Evolutionary conservation across 2,797 vertebrate species (phyloP), one percentile per base, ranked within the genome.

Genomic region (Arctocebus calabarensis): DNA sequence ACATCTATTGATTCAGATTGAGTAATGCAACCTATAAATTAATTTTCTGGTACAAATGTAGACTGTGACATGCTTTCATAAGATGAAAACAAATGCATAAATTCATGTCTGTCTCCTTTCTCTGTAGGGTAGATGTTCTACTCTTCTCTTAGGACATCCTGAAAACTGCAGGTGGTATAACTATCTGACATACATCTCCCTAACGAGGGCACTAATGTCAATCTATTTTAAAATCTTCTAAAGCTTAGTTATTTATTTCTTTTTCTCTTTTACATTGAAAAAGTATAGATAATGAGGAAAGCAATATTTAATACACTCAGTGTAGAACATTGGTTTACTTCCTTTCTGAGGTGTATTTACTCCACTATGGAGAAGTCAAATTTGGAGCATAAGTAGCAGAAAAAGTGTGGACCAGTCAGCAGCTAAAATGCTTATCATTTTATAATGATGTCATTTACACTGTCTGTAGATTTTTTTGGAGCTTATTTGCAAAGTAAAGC

Each of bases 1-100:
- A 85, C 34, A 78, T 25, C 68, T 91, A n/a, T 45, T 82, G 34
- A 57, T 77, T 97, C 87, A 95, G 84, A 74, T 16, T 61, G 29
- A 62, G 27, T 14, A 90, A 78, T 40, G 25, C 25, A 85, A 84
- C 57, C 48, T 75, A 34, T 68, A 84, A 92, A 81, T 40, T 7
- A 32, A 86, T 37, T 61, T 83, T 91, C 48, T 90, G 55, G 59
- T 82, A 9, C 23, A 91, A 70, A 81, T 37, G 11, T 48, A 78
- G 40, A 68, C 9, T n/a, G 8, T 5, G 34, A 23, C 34, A 79
- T 22, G 7, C 37, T 68, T 29, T 52, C 48, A 2, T 55, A 81
- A 77, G 57, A 37, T 14, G 32, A 92, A 73, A 81, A 32, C 12
- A 57, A 59, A 55, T 45, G 10, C 4, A 14, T 45, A 57, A 59